Conservation (phyloP, 1,140 invertebrate genomes). For the Drosophila kohkoa region DNA sequence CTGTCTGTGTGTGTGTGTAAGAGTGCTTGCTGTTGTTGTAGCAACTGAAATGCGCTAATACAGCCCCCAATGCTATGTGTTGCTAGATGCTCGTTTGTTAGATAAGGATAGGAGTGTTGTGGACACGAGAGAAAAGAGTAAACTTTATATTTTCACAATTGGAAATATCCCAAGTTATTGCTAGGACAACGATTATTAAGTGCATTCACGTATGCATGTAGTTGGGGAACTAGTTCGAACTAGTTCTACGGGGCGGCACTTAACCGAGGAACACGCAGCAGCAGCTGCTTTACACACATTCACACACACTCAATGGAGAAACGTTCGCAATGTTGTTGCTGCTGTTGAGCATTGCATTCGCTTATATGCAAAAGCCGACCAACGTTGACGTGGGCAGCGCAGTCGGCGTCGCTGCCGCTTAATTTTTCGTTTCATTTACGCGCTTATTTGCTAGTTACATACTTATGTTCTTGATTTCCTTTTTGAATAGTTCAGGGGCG, state of each 20-base stretch:
- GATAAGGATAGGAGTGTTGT: conserved; percentile 26
- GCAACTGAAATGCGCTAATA: conserved; percentile 42
- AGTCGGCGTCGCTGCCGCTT: conserved; percentile 38
- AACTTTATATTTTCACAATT: not conserved
- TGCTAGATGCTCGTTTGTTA: conserved; percentile 18
- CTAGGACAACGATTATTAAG: conserved; percentile 28
- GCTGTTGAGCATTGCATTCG: conserved; percentile 61
- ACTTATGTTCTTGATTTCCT: conserved; percentile 55
- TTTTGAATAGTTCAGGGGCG: conserved; percentile 51
- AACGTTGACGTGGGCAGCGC: conserved; percentile 23
- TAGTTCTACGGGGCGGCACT: conserved; percentile 32
- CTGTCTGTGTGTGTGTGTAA: conserved; percentile 12
- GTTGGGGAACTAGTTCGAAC: conserved; percentile 41
- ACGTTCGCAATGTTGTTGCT: conserved; percentile 54
- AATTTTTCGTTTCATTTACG: conserved; percentile 63
- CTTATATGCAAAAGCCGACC: conserved; percentile 50
- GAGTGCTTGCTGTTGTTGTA: conserved; percentile 44
- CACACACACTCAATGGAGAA: conserved; percentile 20
- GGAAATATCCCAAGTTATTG: conserved; percentile 11
- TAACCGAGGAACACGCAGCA: conserved; percentile 34
- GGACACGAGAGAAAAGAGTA: not conserved
- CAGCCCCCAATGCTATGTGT: conserved; percentile 22
- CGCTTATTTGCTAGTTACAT: conserved; percentile 57
- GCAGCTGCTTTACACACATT: conserved; percentile 25
- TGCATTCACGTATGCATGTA: not conserved